Percentiles rank a stretch among this genome's conserved stretches.
These are phyloP conservation scores for Euzetes globulus DNA, from an alignment of 2,888 invertebrate species.

Conservation along the genomic window DNA sequence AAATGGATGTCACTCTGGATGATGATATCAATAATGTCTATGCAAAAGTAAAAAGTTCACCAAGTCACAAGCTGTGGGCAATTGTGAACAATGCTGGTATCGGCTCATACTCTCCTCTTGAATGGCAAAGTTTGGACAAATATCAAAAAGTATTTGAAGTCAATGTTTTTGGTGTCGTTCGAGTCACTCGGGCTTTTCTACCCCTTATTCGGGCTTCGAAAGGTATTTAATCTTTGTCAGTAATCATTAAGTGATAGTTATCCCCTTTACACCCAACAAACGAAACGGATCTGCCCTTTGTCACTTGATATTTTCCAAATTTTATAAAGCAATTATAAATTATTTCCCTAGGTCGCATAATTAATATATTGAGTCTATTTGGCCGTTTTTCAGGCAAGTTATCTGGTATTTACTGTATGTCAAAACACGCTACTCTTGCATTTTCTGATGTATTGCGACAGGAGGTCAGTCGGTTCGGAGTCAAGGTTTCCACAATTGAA, in stretches of 20 bases:
- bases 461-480: slow-evolving; percentile 45
- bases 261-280: too few relatives aligned
- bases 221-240: slow-evolving; percentile 34
- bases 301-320: neutral
- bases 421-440: slow-evolving; percentile 44
- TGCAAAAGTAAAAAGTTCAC: slow-evolving; percentile 8
- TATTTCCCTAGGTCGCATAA: slow-evolving; percentile 42
- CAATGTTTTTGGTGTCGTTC: slow-evolving; percentile 45
- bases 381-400: neutral
- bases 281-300: too few relatives aligned
- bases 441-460: slow-evolving; percentile 45
- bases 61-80: slow-evolving; percentile 48
- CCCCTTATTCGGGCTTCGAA: slow-evolving; percentile 44
- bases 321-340: neutral
- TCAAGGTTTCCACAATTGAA: slow-evolving; percentile 44
- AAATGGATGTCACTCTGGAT: slow-evolving; percentile 44
- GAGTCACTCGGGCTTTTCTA: slow-evolving; percentile 45
- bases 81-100: slow-evolving; percentile 53
- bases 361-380: slow-evolving; percentile 45
- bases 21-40: slow-evolving; percentile 37
- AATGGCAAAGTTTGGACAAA: slow-evolving; percentile 48
- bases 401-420: slow-evolving; percentile 44
- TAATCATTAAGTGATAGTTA: too few relatives aligned
- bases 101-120: slow-evolving; percentile 49
- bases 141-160: slow-evolving; percentile 46